These are phyloP conservation scores for Aspidiotus destructor DNA, from an alignment of 2,888 invertebrate species.

Conservation along the genomic window DNA sequence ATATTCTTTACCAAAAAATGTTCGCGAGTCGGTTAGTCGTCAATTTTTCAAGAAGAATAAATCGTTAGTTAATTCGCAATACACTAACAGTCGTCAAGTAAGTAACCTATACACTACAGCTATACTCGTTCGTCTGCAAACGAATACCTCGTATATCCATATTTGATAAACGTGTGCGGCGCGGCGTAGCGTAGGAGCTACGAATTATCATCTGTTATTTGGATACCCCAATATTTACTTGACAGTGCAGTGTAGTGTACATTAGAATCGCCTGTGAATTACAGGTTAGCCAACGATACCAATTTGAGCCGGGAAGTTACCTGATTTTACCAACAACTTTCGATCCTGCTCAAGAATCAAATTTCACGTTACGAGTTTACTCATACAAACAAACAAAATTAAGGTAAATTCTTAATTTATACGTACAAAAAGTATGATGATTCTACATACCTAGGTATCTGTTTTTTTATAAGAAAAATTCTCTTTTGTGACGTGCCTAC, in stretches of 20 bases:
- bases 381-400: slow-evolving; percentile 67
- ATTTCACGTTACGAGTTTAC: slow-evolving; percentile 73
- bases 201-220: neutral
- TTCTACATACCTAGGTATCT: too few relatives aligned
- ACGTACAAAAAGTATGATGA: too few relatives aligned
- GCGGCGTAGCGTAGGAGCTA: neutral
- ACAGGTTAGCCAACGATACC: slow-evolving; percentile 58
- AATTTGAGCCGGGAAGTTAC: slow-evolving; percentile 70
- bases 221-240: neutral
- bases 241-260: neutral
- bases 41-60: slow-evolving; percentile 76
- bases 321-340: slow-evolving; percentile 82
- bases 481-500: too few relatives aligned
- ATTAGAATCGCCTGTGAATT: slow-evolving; percentile 1
- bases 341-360: slow-evolving; percentile 80
- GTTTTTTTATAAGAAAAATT: too few relatives aligned
- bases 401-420: slow-evolving; percentile 45
- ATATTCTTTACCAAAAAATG: slow-evolving; percentile 60
- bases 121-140: too few relatives aligned
- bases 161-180: too few relatives aligned
- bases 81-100: slow-evolving; percentile 84
- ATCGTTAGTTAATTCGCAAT: slow-evolving; percentile 77
- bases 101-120: slow-evolving; percentile 38
- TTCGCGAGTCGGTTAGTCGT: slow-evolving; percentile 65
- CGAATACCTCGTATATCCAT: too few relatives aligned